Percentiles rank a stretch among this genome's conserved stretches.
phyloP scores from a whole-genome alignment of 2,888 invertebrate genomes.

The Seladonia tumulorum region DNA sequence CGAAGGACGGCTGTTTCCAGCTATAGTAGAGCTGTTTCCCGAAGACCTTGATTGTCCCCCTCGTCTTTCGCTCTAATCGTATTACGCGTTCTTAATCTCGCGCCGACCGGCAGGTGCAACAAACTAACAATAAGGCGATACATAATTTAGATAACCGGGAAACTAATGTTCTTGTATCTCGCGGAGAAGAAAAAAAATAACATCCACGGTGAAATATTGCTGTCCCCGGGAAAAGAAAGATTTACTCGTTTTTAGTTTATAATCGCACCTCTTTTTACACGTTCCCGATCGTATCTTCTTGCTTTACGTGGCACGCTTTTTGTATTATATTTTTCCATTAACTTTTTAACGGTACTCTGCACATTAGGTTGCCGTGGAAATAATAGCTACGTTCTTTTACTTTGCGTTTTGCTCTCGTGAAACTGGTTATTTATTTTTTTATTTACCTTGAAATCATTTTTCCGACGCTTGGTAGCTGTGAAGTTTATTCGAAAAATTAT shows the following conservation, averaged over 20 bases:
- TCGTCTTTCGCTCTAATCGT: constrained; percentile 27
- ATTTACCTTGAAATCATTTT: no score
- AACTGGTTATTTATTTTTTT: no score
- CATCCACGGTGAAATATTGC: background rate
- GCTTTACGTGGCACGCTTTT: background rate
- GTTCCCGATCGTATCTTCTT: background rate
- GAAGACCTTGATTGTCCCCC: constrained; percentile 47
- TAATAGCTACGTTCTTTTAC: no score
- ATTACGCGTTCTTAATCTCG: constrained; percentile 30
- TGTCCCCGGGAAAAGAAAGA: background rate
- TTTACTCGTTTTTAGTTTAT: background rate
- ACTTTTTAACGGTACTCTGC: no score
- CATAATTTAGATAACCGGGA: constrained; percentile 29
- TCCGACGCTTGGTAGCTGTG: no score
- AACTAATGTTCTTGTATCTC: constrained; percentile 1
- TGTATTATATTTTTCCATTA: background rate
- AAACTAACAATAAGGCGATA: constrained; percentile 30
- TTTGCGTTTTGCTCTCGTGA: no score
- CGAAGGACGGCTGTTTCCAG: background rate
- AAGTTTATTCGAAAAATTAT: no score
- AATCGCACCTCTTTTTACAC: background rate
- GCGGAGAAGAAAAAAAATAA: background rate
- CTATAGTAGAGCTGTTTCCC: constrained; percentile 27
- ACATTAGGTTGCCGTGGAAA: no score
- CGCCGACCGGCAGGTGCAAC: background rate